These are phyloP conservation scores for Scopus umbretta DNA, from an alignment of 2,113 vertebrate species.

Conservation along the genomic window DNA sequence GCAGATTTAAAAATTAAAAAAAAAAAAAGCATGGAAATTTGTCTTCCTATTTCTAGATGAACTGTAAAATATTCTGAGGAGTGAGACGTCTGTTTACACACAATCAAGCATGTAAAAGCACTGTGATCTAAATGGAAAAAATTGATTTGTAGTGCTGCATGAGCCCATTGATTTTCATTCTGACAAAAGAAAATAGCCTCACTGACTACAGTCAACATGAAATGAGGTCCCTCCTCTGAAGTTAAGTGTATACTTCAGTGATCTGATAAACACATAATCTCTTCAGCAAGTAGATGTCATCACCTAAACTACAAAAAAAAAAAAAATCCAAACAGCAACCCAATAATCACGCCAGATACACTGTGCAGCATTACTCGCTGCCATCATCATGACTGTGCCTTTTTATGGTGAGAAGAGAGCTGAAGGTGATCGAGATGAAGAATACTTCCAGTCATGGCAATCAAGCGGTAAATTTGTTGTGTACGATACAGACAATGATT, in stretches of 20 bases:
- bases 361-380: neutral
- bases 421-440: neutral
- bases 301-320: neutral
- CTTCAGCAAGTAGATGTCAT: neutral
- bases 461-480: neutral
- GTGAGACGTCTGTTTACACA: neutral
- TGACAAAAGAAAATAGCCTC: neutral
- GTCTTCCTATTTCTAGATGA: neutral
- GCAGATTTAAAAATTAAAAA: neutral
- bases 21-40: neutral
- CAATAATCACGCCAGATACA: neutral
- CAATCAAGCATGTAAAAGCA: neutral
- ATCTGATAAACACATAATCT: neutral
- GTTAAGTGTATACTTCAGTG: neutral
- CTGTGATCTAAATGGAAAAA: neutral
- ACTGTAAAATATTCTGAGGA: neutral
- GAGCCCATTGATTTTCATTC: neutral
- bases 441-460: neutral
- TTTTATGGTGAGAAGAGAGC: neutral
- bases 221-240: neutral
- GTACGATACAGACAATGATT: neutral
- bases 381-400: neutral
- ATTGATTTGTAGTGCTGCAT: neutral
- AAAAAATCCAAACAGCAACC: neutral
- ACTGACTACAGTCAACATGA: neutral